These are phyloP conservation scores for Desmodus rotundus DNA, from an alignment of 2,113 vertebrate genomes.

Conservation along the genomic window DNA sequence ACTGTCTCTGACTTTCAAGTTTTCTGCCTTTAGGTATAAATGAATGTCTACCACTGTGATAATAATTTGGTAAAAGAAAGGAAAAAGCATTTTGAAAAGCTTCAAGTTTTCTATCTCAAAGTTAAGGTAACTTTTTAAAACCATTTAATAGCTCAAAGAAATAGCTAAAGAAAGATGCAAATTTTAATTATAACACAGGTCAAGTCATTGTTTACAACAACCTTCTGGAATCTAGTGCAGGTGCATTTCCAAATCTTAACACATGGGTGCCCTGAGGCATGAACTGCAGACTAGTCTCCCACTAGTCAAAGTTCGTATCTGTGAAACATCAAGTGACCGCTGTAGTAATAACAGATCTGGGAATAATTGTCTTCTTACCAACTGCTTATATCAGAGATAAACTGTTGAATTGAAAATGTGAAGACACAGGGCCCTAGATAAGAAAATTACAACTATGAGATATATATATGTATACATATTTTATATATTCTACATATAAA, in stretches of 20 bases:
- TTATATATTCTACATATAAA: too few relatives aligned
- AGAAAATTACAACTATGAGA: not conserved
- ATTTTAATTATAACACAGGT: slow-evolving; percentile 30
- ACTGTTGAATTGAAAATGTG: not conserved
- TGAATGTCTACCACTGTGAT: not conserved
- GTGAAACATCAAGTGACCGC: slow-evolving; percentile 42
- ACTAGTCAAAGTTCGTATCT: slow-evolving; percentile 35
- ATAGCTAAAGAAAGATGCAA: not conserved
- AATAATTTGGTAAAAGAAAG: not conserved
- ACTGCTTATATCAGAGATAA: slow-evolving; percentile 45
- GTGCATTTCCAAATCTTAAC: slow-evolving; percentile 17
- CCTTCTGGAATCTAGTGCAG: not conserved
- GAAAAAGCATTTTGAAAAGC: not conserved
- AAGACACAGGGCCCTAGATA: not conserved
- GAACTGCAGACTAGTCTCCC: slow-evolving; percentile 20
- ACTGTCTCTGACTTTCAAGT: not conserved
- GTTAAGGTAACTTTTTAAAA: not conserved
- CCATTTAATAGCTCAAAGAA: not conserved
- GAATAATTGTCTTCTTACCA: slow-evolving; percentile 4
- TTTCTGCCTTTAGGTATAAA: not conserved
- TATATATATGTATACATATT: not conserved
- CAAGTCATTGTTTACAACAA: slow-evolving; percentile 33
- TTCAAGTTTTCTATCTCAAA: slow-evolving; percentile 1
- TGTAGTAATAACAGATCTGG: not conserved
- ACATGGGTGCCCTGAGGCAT: not conserved